Evolutionary conservation across 2,113 vertebrate species (phyloP).

Genomic region (Rousettus leschenaultii): DNA sequence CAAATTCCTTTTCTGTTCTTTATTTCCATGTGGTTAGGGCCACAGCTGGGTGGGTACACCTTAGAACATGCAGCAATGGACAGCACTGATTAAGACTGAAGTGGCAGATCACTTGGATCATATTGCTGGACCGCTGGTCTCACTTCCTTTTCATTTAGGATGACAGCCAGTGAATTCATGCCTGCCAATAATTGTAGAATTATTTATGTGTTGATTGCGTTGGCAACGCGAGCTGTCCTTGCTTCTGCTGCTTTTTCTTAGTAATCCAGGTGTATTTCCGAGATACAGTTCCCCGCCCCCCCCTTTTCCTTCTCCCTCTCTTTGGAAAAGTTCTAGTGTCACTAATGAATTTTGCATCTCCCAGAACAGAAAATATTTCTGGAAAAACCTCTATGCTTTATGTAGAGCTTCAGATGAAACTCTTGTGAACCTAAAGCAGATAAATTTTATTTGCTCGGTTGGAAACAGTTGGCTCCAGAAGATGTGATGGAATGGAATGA

Average conservation of each 20-base stretch:
- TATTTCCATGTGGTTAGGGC: neutral
- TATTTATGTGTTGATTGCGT: conserved; percentile 16
- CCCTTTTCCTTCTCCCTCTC: neutral
- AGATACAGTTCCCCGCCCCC: neutral
- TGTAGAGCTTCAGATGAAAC: neutral
- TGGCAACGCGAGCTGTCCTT: neutral
- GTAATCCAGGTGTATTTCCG: neutral
- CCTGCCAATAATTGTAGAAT: conserved; percentile 3
- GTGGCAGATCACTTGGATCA: neutral
- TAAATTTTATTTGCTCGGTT: neutral
- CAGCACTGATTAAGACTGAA: neutral
- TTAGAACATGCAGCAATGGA: neutral
- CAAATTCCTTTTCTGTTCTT: conserved; percentile 54
- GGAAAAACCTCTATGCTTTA: neutral
- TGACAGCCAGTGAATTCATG: neutral
- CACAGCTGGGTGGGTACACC: neutral
- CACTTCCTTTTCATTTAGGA: conserved; percentile 8
- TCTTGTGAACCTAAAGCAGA: neutral
- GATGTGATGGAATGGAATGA: neutral
- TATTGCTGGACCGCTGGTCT: neutral
- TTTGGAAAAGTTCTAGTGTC: neutral
- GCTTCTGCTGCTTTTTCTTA: neutral
- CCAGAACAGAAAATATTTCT: conserved; percentile 29
- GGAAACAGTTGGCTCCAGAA: neutral
- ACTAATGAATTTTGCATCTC: neutral